Conservation (phyloP, 2,797 vertebrate species). For the Acrossocheilus fasciatus region DNA sequence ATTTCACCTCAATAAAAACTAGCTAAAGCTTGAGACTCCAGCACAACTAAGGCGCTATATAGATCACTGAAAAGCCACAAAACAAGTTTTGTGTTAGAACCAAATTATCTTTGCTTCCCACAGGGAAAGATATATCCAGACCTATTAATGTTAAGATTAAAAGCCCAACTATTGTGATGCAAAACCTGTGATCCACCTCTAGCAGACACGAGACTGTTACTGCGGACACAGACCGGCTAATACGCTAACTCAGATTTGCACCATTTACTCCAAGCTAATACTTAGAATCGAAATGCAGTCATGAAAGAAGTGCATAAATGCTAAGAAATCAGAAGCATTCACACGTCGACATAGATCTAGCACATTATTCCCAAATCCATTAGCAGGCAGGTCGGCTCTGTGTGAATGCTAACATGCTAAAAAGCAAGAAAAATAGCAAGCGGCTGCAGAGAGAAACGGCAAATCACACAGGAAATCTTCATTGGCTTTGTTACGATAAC, state of each 20-base stretch:
- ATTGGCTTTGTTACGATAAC: background rate
- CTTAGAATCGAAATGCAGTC: background rate
- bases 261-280: background rate
- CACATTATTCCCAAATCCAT: background rate
- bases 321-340: background rate
- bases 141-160: background rate
- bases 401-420: constrained; percentile 49
- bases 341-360: background rate
- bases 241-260: constrained; percentile 6
- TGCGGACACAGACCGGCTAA: constrained; percentile 35
- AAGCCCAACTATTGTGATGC: background rate
- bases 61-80: background rate
- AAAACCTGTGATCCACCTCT: background rate
- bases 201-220: background rate
- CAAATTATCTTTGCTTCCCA: background rate
- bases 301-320: background rate
- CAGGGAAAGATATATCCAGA: background rate
- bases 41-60: background rate
- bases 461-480: background rate
- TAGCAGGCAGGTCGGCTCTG: background rate
- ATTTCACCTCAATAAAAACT: background rate
- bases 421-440: constrained; percentile 7
- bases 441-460: background rate
- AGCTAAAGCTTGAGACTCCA: background rate
- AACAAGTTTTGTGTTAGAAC: background rate